phyloP scores from a whole-genome alignment of 2,113 vertebrate genomes.

The Muscicapa adusta region DNA sequence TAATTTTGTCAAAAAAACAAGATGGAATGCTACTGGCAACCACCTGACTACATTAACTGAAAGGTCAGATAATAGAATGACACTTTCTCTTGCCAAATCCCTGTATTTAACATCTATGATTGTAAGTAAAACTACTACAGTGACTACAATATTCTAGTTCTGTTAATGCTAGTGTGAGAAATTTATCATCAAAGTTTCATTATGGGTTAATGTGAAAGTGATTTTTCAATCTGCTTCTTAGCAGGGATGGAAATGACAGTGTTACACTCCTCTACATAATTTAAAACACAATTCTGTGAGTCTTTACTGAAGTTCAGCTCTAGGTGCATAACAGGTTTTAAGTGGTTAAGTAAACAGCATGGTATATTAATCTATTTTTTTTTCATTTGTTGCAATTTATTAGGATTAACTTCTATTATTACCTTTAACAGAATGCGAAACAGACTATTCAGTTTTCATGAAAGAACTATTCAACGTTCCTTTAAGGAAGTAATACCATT shows the following conservation, averaged over 20 bases:
- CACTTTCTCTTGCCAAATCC: not conserved
- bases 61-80: not conserved
- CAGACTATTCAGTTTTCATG: not conserved
- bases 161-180: not conserved
- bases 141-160: not conserved
- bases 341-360: not conserved
- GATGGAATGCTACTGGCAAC: not conserved
- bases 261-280: not conserved
- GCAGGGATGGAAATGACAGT: not conserved
- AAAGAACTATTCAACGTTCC: not conserved
- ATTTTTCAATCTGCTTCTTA: not conserved
- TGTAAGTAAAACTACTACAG: not conserved
- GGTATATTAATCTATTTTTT: not conserved
- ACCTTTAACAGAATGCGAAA: not conserved
- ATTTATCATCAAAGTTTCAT: not conserved
- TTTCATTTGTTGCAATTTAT: not conserved
- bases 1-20: not conserved
- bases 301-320: not conserved
- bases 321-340: not conserved
- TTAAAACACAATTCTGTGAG: not conserved
- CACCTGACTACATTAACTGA: not conserved
- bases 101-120: not conserved
- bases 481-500: not conserved
- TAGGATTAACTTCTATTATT: not conserved
- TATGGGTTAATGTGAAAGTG: not conserved